phyloP scores from a whole-genome alignment of 2,113 vertebrate genomes.

The Ameiurus melas region DNA sequence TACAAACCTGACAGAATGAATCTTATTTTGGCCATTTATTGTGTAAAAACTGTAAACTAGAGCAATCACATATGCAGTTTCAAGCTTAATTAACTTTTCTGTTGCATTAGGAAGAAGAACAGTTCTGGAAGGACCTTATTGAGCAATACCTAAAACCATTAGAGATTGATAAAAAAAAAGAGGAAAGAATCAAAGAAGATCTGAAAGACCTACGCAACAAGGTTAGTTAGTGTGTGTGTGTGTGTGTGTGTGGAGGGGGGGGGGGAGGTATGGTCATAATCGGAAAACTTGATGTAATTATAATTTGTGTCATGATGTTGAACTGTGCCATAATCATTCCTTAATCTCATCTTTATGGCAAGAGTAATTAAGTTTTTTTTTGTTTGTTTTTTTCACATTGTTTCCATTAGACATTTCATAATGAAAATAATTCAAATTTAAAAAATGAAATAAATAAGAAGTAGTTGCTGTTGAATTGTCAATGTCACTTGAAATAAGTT shows the following conservation, averaged over 20 bases:
- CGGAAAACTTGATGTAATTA: neutral
- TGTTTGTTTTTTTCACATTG: neutral
- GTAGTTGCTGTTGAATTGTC: neutral
- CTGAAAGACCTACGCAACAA: slow-evolving; percentile 43
- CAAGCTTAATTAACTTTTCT: neutral
- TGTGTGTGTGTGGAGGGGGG: no score
- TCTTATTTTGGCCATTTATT: neutral
- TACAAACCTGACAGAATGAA: no score
- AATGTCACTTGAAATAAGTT: neutral
- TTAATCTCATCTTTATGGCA: neutral
- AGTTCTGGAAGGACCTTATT: slow-evolving; percentile 35
- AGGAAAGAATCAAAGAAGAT: slow-evolving; percentile 34
- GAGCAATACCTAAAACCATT: slow-evolving; percentile 41
- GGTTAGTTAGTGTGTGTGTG: slow-evolving; percentile 16
- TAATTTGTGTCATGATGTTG: neutral
- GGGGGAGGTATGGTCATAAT: no score
- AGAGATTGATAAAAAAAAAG: slow-evolving; percentile 19
- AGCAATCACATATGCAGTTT: neutral
- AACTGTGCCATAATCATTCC: neutral
- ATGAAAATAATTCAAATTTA: neutral
- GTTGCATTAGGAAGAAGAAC: slow-evolving; percentile 33
- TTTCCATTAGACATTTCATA: neutral
- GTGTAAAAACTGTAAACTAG: neutral
- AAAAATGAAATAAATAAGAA: neutral
- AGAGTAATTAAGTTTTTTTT: neutral